Evolutionary conservation across 2,113 vertebrate genomes (phyloP).

Genomic region (Alouatta palliata): DNA sequence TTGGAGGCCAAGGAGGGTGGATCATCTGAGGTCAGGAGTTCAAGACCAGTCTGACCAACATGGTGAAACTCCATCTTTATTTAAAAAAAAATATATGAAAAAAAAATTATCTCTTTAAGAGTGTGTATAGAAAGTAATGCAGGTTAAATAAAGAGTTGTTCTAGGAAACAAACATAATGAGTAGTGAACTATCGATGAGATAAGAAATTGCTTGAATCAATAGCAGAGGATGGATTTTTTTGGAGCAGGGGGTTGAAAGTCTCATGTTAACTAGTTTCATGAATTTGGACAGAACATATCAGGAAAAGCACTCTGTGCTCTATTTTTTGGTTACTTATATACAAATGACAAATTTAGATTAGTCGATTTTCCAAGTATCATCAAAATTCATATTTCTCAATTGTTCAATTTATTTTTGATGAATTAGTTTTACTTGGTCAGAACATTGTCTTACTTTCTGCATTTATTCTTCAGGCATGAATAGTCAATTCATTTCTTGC

Average conservation of each 20-base stretch:
- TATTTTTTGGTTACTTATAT: background rate
- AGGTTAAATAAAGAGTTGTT: no score
- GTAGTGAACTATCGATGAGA: background rate
- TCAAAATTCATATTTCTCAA: background rate
- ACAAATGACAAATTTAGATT: background rate
- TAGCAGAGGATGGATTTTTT: background rate
- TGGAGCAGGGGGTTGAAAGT: no score
- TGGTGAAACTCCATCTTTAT: no score
- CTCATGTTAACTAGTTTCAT: background rate
- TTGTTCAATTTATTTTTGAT: background rate
- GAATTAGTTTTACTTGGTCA: background rate
- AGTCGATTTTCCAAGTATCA: background rate
- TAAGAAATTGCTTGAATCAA: background rate
- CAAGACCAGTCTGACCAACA: no score
- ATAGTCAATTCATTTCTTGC: background rate
- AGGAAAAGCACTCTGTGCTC: background rate
- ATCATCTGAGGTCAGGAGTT: no score
- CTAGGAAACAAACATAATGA: background rate
- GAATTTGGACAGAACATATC: background rate
- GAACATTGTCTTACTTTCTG: background rate
- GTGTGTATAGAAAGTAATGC: background rate
- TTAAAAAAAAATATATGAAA: no score
- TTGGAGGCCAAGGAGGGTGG: no score
- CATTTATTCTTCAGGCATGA: background rate
- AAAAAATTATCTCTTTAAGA: background rate